Conservation (phyloP, 1,140 invertebrate genomes). For the Drosophila mayri region DNA sequence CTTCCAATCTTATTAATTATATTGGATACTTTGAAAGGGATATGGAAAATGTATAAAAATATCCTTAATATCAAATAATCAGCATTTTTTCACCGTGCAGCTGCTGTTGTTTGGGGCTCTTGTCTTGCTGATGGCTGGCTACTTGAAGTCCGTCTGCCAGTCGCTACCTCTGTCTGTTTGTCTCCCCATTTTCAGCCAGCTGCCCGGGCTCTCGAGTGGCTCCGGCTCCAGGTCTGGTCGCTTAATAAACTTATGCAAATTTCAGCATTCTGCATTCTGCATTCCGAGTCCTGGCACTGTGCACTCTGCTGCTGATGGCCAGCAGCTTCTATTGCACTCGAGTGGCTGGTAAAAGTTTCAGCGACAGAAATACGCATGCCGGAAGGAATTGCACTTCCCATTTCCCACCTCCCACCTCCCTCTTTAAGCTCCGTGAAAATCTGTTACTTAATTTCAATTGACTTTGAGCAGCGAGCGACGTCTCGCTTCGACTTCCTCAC, state of each 20-base stretch:
- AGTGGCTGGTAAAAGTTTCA: constrained; percentile 61
- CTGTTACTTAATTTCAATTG: constrained; percentile 83
- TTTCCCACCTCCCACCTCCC: too few species aligned
- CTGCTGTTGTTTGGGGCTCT: constrained; percentile 31
- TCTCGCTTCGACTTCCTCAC: constrained; percentile 60
- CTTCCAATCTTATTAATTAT: not conserved
- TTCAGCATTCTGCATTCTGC: constrained; percentile 52
- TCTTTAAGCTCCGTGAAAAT: constrained; percentile 48
- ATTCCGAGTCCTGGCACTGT: constrained; percentile 37
- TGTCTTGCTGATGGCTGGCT: constrained; percentile 43
- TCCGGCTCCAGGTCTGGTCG: constrained; percentile 21
- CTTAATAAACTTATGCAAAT: constrained; percentile 79
- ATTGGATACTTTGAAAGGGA: not conserved
- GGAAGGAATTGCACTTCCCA: constrained; percentile 22
- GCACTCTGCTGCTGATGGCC: constrained; percentile 31
- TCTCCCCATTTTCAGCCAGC: constrained; percentile 22
- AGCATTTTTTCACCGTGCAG: constrained; percentile 1
- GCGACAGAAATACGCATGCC: constrained; percentile 16
- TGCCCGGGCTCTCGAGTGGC: constrained; percentile 60
- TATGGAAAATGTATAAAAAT: not conserved
- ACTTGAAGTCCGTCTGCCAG: constrained; percentile 45
- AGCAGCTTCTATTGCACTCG: constrained; percentile 29
- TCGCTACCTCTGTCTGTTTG: constrained; percentile 17
- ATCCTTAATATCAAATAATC: too few species aligned
- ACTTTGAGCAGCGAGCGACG: constrained; percentile 70